Percentiles rank a stretch among this genome's conserved stretches.
These are phyloP conservation scores for Phalera bucephala DNA, from an alignment of 2,888 invertebrate species.

Conservation along the genomic window DNA sequence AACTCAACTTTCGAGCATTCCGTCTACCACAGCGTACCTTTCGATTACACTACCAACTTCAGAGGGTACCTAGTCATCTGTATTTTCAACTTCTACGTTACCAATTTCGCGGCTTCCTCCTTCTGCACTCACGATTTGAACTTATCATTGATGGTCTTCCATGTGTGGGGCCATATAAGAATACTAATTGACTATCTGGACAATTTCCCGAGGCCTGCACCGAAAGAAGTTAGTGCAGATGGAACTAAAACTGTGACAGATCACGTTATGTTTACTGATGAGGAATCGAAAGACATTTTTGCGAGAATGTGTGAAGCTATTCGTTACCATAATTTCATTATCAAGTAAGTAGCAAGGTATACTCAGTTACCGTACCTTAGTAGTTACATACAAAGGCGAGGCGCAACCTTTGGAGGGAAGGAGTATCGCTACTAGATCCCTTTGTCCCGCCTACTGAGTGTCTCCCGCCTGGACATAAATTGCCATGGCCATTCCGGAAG, in stretches of 20 bases:
- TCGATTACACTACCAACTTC: neutral
- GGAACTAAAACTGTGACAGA: neutral
- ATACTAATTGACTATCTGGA: neutral
- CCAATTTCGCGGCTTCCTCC: neutral
- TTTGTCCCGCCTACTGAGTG: no score
- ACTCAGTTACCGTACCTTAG: no score
- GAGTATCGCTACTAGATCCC: no score
- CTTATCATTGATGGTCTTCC: constrained; percentile 13
- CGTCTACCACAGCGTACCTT: constrained; percentile 10
- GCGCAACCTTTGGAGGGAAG: no score
- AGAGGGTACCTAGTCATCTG: neutral
- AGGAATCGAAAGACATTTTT: neutral
- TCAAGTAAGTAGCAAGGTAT: constrained; percentile 2
- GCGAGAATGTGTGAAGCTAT: neutral
- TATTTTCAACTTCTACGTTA: neutral
- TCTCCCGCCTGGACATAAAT: no score
- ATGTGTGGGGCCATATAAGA: constrained; percentile 4
- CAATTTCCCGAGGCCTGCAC: neutral
- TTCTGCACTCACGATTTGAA: constrained; percentile 6
- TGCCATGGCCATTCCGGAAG: no score
- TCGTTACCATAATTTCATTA: neutral
- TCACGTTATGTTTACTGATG: neutral
- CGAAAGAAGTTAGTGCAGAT: neutral
- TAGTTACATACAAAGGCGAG: no score
- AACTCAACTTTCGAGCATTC: constrained; percentile 19